Percentiles rank a stretch among this genome's conserved stretches.
phyloP scores from a whole-genome alignment of 2,797 vertebrate genomes.

The Hydrophis major region DNA sequence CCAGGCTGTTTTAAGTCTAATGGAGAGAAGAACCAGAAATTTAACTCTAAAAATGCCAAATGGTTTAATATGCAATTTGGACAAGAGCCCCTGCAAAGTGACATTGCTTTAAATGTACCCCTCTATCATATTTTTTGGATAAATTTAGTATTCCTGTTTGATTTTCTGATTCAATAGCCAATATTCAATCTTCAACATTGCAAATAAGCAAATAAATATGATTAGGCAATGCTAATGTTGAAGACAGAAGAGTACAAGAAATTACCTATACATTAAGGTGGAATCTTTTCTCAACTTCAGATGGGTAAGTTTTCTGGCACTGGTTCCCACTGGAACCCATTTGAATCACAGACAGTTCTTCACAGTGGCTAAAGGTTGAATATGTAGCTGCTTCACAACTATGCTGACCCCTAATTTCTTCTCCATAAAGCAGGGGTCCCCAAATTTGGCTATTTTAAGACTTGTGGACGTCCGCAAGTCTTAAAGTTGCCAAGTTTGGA shows the following conservation, averaged over 20 bases:
- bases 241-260: not conserved
- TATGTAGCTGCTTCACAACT: not conserved
- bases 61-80: not conserved
- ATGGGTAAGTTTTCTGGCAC: not conserved
- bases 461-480: too few relatives aligned
- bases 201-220: not conserved
- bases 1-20: slow-evolving; percentile 56
- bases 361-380: not conserved
- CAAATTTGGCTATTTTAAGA: too few relatives aligned
- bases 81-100: not conserved
- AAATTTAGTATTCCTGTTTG: not conserved
- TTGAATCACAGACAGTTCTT: not conserved
- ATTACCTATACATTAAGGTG: not conserved
- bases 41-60: slow-evolving; percentile 66
- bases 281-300: not conserved
- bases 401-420: not conserved
- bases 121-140: not conserved
- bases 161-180: not conserved
- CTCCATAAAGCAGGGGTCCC: not conserved
- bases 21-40: slow-evolving; percentile 62
- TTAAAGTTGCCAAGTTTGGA: too few relatives aligned
- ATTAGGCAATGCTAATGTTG: not conserved
- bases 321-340: not conserved
- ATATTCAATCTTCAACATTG: not conserved
- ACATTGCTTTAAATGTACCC: not conserved